These are phyloP conservation scores for Panulirus ornatus DNA, from an alignment of 1,140 invertebrate genomes.

Conservation along the genomic window DNA sequence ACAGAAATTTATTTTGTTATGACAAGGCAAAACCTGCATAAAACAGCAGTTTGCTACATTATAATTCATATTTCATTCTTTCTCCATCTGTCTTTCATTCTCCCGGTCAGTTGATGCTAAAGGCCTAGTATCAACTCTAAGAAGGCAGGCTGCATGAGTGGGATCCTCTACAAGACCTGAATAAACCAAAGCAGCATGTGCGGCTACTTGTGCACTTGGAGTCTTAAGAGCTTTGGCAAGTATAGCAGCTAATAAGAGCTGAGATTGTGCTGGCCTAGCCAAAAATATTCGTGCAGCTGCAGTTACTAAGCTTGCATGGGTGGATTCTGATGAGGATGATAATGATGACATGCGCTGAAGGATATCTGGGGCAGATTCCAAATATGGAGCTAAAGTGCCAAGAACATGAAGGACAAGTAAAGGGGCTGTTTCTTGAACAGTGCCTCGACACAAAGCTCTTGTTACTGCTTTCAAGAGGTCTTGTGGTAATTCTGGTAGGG, in stretches of 20 bases:
- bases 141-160: constrained; percentile 42
- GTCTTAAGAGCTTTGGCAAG: constrained; percentile 42
- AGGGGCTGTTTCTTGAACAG: constrained; percentile 58
- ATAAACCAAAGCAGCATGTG: constrained; percentile 55
- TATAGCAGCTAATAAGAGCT: constrained; percentile 52
- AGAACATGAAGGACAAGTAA: constrained; percentile 51
- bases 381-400: constrained; percentile 31
- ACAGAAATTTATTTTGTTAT: too few species aligned
- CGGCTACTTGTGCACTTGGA: constrained; percentile 17
- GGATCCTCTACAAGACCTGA: constrained; percentile 46
- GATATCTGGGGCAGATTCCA: constrained; percentile 50
- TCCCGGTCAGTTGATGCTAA: background rate
- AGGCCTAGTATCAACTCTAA: constrained; percentile 13
- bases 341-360: constrained; percentile 52
- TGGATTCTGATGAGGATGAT: background rate
- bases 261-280: constrained; percentile 52
- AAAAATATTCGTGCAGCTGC: constrained; percentile 52
- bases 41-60: too few species aligned
- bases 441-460: constrained; percentile 38
- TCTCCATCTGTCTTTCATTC: background rate
- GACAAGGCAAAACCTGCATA: too few species aligned
- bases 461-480: constrained; percentile 45
- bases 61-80: too few species aligned
- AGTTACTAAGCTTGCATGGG: constrained; percentile 54
- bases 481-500: constrained; percentile 40